Base-by-base conservation (phyloP, 2,113 vertebrate genomes). In the Myotis brandtii region DNA sequence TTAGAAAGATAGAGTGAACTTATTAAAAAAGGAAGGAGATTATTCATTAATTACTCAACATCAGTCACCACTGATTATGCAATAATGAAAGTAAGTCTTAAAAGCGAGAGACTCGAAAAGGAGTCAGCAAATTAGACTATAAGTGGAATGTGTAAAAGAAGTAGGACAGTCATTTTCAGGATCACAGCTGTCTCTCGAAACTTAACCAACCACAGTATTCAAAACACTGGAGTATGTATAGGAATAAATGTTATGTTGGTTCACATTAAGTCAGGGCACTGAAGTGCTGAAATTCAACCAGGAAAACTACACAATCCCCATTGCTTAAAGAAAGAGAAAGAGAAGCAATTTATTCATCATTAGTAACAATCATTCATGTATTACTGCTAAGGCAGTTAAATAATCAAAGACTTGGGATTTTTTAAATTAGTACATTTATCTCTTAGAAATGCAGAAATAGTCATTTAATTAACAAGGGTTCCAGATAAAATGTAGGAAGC, bases 41-140 rank as follows among this genome's bases (percentile, higher is more conserved):
- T 91, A 97, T 95, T 98, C 94, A 95, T 91, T 95, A 95, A 89
- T 97, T 97, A 83, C 77, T 97, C 86, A 97, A 32, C 62, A 94
- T 91, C 76, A 93, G 80, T 95, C 2, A 81, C 72, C 92, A 92
- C 34, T 86, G 37, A 94, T 56, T 97, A 92, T 96, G 97, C 70
- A 98, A 48, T 59, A 89, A 70, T 72, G 94, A 96, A 98, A 98
- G 80, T 81, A 90, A 97, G 92, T 75, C 67, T 94, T 84, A n/a
- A 62, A 96, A 97, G 37, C 56, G 75, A 59, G 50, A 94, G 37
- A 90, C 72, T 96, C 80, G 6, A 48, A 94, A 54, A 90, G 34
- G 46, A 96, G 54, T 80, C 62, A 97, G 32, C n/a, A 85, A 93
- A 94, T 91, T 93, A 70, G 5, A 91, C 80, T 50, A 10, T 69